Evolutionary conservation across 1,140 invertebrate genomes (phyloP).

Genomic region (Drosophila ohnishii): DNA sequence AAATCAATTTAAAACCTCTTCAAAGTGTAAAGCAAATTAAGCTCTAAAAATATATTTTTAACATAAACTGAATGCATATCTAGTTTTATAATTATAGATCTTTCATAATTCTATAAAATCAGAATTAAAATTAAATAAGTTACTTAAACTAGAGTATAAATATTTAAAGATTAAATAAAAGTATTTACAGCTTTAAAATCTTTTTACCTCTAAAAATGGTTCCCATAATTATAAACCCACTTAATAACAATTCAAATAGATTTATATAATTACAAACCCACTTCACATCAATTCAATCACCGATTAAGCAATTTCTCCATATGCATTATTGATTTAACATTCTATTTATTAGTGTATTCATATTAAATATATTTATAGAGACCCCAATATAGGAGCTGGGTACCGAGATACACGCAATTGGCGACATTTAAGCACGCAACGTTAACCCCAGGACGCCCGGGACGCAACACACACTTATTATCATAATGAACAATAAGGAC

Average conservation of each 20-base stretch:
- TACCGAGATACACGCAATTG: constrained; percentile 65
- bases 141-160: no score
- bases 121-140: no score
- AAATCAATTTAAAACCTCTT: background rate
- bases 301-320: background rate
- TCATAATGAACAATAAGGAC: constrained; percentile 66
- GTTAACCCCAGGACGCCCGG: constrained; percentile 60
- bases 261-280: no score
- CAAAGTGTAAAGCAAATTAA: background rate
- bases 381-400: constrained; percentile 1
- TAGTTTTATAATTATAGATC: no score
- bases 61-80: no score
- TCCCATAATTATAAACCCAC: no score
- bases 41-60: no score
- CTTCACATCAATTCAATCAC: background rate
- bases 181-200: background rate
- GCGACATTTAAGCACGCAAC: constrained; percentile 78
- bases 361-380: constrained; percentile 28
- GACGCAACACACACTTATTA: constrained; percentile 58
- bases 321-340: background rate
- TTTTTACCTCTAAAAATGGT: background rate
- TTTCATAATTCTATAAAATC: no score
- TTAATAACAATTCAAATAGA: background rate
- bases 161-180: no score
- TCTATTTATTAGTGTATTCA: constrained; percentile 12